Percentiles rank a stretch among this genome's conserved stretches.
These are phyloP conservation scores for Zaprionus capensis DNA, from an alignment of 1,140 invertebrate genomes.

Conservation along the genomic window DNA sequence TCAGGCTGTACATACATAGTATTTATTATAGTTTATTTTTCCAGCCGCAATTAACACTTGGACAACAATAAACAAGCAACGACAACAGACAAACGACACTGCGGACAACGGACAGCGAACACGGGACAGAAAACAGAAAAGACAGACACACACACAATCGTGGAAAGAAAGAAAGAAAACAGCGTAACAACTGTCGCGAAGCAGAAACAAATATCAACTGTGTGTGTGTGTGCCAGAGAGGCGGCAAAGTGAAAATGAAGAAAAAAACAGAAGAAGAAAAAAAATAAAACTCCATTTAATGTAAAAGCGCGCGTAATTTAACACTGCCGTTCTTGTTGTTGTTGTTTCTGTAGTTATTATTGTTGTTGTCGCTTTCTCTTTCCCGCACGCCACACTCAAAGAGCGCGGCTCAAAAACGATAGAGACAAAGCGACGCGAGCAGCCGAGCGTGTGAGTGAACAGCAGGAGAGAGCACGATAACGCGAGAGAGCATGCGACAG, in stretches of 20 bases:
- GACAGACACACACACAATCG: neutral
- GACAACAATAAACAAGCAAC: constrained; percentile 19
- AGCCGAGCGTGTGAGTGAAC: constrained; percentile 2
- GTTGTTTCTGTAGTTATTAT: constrained; percentile 23
- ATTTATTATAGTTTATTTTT: constrained; percentile 32
- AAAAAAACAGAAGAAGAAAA: constrained; percentile 25
- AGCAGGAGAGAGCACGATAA: neutral
- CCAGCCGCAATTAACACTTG: constrained; percentile 34
- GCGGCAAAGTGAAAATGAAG: constrained; percentile 47
- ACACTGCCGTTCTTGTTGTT: constrained; percentile 61
- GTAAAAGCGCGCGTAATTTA: constrained; percentile 82
- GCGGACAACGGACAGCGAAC: neutral
- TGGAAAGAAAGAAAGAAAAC: constrained; percentile 7
- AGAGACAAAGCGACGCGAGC: constrained; percentile 4
- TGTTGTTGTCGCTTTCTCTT: constrained; percentile 71
- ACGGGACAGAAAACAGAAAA: neutral
- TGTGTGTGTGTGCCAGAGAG: neutral
- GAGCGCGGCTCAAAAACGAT: constrained; percentile 16
- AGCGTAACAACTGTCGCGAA: constrained; percentile 35
- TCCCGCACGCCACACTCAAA: constrained; percentile 45
- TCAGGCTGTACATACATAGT: neutral
- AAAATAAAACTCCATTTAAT: constrained; percentile 51
- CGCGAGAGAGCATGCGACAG: neutral
- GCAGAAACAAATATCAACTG: constrained; percentile 50
- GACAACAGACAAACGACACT: neutral